Evolutionary conservation across 2,113 vertebrate genomes (phyloP), one percentile per base, ranked within the genome.

Genomic region (Platichthys stellatus): DNA sequence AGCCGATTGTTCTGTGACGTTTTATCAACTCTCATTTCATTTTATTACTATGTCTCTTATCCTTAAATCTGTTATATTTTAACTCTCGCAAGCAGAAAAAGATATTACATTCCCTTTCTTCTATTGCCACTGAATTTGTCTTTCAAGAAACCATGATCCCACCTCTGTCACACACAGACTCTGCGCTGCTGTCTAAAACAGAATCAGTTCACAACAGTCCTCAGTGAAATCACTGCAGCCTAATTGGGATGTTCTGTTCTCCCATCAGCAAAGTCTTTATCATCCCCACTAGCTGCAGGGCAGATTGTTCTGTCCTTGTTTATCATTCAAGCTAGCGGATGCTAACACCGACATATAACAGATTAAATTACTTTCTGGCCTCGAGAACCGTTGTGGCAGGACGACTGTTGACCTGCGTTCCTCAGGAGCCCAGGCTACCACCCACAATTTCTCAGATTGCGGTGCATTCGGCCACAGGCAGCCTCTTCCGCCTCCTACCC

Each of bases 351-450:
- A 73, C 13, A 74, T 67, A 59, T 77, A 78, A 78, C 24, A 69
- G 40, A 76, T 77, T 74, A 78, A 78, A 10, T 35, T 38, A 75
- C 63, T 81, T 84, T 76, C 51, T 71, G 47, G 63, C 26, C 21
- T 26, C 57, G 1, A 3, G 60, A 76, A 40, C 24, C 5, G 53
- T 60, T 45, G 65, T 61, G 23, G 28, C 18, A 61, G 66, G 12
- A 56, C 51, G 8, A 74, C 69, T 12, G 40, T 58, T 63, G 70
- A 75, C 60, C 53, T 64, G 62, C 18, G 53, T 68, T 77, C 71
- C 65, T 56, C 40, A 40, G 2, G 38, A 40, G 11, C 31, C 31
- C 31, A 31, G 31, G 31, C 31, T 31, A 5, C 31, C 31, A 31
- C 6, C 31, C 31, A 28, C 51, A 13, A 31, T 63, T 78, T 78